These are phyloP conservation scores for Callionymus lyra DNA, from an alignment of 2,113 vertebrate genomes.

Conservation along the genomic window DNA sequence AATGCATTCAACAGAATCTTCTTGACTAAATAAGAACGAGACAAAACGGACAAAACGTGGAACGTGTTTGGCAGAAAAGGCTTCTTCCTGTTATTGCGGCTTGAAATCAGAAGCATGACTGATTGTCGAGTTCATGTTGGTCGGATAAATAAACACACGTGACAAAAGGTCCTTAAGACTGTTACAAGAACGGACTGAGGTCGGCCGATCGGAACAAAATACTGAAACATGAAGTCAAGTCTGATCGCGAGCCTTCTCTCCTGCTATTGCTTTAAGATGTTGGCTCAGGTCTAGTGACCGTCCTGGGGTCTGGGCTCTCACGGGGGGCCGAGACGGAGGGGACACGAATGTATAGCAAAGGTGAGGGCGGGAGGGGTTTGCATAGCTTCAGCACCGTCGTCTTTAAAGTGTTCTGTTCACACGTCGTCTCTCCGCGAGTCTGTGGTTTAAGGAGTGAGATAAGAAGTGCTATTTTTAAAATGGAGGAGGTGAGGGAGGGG, in stretches of 20 bases:
- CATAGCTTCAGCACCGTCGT: conserved; percentile 1
- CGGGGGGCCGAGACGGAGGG: too few relatives aligned
- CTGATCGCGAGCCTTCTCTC: too few relatives aligned
- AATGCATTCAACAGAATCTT: too few relatives aligned
- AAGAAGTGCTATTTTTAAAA: conserved; percentile 47
- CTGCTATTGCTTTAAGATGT: too few relatives aligned
- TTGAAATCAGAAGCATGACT: conserved; percentile 20
- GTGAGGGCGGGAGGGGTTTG: too few relatives aligned
- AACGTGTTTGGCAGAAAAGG: conserved; percentile 15
- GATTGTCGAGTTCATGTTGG: conserved; percentile 37
- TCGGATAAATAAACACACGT: conserved; percentile 12
- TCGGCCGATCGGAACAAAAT: too few relatives aligned
- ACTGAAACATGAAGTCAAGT: too few relatives aligned
- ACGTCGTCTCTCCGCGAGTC: conserved; percentile 11
- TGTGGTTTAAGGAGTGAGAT: conserved; percentile 24
- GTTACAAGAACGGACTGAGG: conserved; percentile 1
- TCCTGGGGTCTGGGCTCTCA: too few relatives aligned
- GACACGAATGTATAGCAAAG: too few relatives aligned
- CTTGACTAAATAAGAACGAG: not conserved
- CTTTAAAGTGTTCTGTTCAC: conserved; percentile 3
- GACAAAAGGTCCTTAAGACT: conserved; percentile 6
- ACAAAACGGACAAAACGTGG: conserved; percentile 7
- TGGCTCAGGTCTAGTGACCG: too few relatives aligned
- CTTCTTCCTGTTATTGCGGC: conserved; percentile 12
- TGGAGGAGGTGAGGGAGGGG: conserved; percentile 33